phyloP scores from a whole-genome alignment of 1,140 invertebrate species.

The Coelopa frigida region DNA sequence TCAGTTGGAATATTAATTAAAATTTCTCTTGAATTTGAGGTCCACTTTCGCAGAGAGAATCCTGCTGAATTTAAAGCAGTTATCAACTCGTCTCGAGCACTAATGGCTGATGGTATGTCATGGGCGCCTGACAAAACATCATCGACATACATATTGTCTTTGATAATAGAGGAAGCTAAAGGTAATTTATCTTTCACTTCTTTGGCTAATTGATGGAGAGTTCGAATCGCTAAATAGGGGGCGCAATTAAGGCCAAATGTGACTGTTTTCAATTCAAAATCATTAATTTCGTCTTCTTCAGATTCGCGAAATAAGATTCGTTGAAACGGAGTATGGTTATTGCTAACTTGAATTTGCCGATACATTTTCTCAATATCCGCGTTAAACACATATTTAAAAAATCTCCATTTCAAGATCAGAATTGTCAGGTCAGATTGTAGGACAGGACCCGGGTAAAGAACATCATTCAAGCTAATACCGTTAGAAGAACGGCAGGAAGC shows the following conservation, averaged over 20 bases:
- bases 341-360: constrained; percentile 23
- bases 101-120: too few relatives aligned
- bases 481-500: constrained; percentile 14
- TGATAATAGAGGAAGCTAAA: too few relatives aligned
- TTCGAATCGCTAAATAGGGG: not conserved
- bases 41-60: too few relatives aligned
- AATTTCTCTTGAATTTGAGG: too few relatives aligned
- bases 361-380: constrained; percentile 34
- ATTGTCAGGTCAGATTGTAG: constrained; percentile 9
- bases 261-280: constrained; percentile 2
- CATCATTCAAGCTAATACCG: constrained; percentile 18
- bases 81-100: too few relatives aligned
- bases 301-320: constrained; percentile 28
- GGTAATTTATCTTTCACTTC: too few relatives aligned
- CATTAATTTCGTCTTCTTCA: not conserved
- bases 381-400: constrained; percentile 18
- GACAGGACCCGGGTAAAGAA: constrained; percentile 10
- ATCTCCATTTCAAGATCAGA: constrained; percentile 9
- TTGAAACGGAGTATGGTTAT: constrained; percentile 18
- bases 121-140: too few relatives aligned
- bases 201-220: too few relatives aligned
- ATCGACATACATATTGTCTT: too few relatives aligned
- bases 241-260: constrained; percentile 7
- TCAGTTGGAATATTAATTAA: too few relatives aligned
- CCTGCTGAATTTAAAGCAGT: too few relatives aligned